phyloP scores from a whole-genome alignment of 2,888 invertebrate genomes.

The Chrysomela aeneicollis region DNA sequence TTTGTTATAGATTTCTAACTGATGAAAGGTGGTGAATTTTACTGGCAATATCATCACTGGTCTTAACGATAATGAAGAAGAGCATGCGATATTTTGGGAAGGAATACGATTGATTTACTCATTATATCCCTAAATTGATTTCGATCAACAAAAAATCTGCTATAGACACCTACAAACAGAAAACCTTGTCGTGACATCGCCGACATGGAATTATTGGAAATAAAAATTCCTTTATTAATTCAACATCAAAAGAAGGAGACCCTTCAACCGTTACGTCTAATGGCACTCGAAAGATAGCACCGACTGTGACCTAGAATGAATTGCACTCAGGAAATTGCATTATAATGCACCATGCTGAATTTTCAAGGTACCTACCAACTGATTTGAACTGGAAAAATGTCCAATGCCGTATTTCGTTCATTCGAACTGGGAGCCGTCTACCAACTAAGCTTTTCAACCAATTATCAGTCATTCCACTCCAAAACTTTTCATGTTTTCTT shows the following conservation, averaged over 20 bases:
- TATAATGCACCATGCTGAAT: not conserved
- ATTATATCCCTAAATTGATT: no score
- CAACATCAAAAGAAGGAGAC: slow-evolving; percentile 10
- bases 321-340: not conserved
- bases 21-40: no score
- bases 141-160: no score
- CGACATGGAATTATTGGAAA: slow-evolving; percentile 8
- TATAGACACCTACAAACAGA: not conserved
- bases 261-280: not conserved
- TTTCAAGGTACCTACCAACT: not conserved
- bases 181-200: not conserved
- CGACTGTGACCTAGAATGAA: not conserved
- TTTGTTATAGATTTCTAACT: no score
- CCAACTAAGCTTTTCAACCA: no score
- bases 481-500: no score
- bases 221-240: not conserved
- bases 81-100: no score
- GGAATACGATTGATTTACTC: no score
- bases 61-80: no score
- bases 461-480: no score
- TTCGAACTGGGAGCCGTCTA: no score
- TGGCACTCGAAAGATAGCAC: not conserved
- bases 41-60: no score
- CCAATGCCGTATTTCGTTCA: not conserved
- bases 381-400: not conserved